A percentile compares a stretch with the other conserved stretches of the same genome.
These are phyloP conservation scores for Micromys minutus DNA, from an alignment of 2,113 vertebrate genomes.

Conservation along the genomic window DNA sequence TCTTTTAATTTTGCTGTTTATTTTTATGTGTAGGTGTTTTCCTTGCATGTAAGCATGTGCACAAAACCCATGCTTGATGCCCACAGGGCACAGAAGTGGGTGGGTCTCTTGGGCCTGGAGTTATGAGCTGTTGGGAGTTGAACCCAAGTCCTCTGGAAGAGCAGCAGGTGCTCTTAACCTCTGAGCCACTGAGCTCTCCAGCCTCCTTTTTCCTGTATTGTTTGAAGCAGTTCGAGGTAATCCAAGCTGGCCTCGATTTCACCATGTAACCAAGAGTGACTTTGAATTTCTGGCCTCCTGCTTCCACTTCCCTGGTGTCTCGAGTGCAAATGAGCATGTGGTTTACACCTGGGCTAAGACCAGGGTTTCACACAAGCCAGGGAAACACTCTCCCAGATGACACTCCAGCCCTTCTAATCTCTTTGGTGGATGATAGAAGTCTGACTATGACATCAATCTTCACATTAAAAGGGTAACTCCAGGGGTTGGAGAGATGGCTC, in stretches of 20 bases:
- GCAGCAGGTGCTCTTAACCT: background rate
- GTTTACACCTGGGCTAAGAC: background rate
- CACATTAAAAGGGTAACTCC: background rate
- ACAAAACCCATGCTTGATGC: background rate
- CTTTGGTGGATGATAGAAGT: background rate
- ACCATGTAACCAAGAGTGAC: background rate
- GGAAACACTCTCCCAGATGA: background rate
- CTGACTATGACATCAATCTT: background rate
- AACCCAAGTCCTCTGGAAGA: background rate
- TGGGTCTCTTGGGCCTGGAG: background rate
- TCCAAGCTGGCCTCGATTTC: background rate
- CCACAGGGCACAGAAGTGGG: background rate
- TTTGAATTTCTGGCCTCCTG: background rate
- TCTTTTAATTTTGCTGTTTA: background rate
- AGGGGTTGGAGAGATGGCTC: background rate
- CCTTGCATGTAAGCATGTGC: background rate
- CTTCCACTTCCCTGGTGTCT: background rate
- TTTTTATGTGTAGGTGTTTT: background rate
- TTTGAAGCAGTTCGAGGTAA: background rate
- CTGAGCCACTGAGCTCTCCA: background rate
- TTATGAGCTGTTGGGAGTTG: background rate
- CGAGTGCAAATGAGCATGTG: background rate
- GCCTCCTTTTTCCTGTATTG: background rate
- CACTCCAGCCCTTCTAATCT: background rate
- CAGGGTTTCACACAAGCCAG: background rate